These are phyloP conservation scores for Caenorhabditis brenneri DNA, from an alignment of 1,140 invertebrate species.

Conservation along the genomic window DNA sequence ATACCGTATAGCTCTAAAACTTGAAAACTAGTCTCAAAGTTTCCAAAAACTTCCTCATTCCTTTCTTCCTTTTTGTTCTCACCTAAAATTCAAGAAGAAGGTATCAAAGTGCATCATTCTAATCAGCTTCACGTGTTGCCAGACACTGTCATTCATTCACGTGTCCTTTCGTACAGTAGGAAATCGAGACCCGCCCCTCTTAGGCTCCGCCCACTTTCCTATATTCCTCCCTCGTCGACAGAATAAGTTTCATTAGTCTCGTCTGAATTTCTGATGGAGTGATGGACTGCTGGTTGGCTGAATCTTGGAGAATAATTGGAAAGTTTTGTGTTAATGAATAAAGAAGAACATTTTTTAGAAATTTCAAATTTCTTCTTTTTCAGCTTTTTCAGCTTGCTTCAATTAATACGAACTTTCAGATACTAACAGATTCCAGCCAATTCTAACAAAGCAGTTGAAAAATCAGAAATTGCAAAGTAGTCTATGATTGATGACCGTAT, in stretches of 20 bases:
- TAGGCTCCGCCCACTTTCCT: not conserved
- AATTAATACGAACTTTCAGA: not conserved
- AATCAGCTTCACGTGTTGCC: too few species aligned
- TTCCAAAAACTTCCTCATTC: not conserved
- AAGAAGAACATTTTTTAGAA: too few species aligned
- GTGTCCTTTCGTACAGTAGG: not conserved
- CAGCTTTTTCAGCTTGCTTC: too few species aligned
- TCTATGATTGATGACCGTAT: too few species aligned
- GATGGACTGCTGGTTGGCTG: not conserved
- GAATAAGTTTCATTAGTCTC: not conserved
- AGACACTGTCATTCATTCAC: conserved; percentile 17
- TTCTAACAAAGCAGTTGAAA: not conserved
- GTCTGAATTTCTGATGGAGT: not conserved
- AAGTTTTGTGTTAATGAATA: too few species aligned
- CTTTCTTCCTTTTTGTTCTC: not conserved
- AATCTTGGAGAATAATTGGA: too few species aligned
- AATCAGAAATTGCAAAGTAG: not conserved
- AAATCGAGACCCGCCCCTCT: not conserved
- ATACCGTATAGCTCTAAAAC: too few species aligned
- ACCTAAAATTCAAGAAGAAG: not conserved
- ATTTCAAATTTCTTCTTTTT: too few species aligned
- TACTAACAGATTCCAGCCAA: not conserved
- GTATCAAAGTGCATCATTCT: conserved; percentile 13
- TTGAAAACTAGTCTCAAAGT: too few species aligned
- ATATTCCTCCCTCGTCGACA: not conserved